Evolutionary conservation across 2,797 vertebrate species (phyloP).

Genomic region (Schizopygopsis pylzovi): DNA sequence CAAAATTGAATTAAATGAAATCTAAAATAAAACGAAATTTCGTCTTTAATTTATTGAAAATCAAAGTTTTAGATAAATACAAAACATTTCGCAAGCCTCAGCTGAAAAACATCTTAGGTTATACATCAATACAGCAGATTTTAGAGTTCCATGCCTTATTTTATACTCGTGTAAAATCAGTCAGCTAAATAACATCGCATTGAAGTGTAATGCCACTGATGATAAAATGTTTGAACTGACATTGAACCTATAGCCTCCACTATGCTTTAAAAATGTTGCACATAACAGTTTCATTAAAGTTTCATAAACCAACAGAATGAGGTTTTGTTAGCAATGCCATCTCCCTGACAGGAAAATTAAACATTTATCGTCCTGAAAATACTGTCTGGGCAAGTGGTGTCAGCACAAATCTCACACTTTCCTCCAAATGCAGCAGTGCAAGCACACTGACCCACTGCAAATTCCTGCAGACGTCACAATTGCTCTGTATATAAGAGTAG

Average conservation of each 20-base stretch:
- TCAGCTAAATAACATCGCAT: background rate
- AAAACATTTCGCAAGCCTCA: background rate
- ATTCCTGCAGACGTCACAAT: conserved; percentile 31
- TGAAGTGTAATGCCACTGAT: background rate
- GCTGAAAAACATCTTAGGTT: background rate
- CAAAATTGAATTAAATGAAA: no score
- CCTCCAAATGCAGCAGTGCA: background rate
- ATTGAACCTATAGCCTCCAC: background rate
- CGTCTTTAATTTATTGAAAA: background rate
- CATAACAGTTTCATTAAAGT: conserved; percentile 43
- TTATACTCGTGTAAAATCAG: background rate
- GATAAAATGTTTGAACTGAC: conserved; percentile 27
- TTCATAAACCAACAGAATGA: conserved; percentile 19
- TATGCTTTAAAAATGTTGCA: conserved; percentile 13
- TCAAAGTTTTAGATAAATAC: background rate
- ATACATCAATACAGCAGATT: background rate
- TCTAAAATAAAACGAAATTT: no score
- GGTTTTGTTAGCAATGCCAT: conserved; percentile 12
- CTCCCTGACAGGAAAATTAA: conserved; percentile 38
- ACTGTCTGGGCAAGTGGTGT: conserved; percentile 32
- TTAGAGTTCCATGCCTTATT: background rate
- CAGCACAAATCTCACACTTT: conserved; percentile 45
- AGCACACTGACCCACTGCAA: conserved; percentile 10
- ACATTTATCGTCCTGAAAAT: conserved; percentile 30
- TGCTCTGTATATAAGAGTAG: conserved; percentile 13